Conservation (phyloP, 2,113 vertebrate genomes). For the Phalacrocorax carbo region DNA sequence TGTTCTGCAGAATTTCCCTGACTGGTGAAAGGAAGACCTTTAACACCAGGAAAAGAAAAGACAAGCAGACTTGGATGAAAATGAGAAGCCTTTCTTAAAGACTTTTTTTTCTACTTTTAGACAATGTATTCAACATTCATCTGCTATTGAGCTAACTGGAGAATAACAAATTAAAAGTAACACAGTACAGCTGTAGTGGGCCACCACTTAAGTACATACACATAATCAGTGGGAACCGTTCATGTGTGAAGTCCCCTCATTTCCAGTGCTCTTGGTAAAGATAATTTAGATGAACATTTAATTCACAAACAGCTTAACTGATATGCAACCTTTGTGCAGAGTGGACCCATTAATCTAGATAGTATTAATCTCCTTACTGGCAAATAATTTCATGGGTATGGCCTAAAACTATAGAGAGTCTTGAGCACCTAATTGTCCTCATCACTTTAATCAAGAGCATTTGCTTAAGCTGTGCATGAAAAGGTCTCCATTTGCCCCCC, state of each 20-base stretch:
- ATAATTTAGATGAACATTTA: not conserved
- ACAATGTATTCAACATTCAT: not conserved
- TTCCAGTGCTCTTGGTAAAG: not conserved
- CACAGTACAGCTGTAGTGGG: not conserved
- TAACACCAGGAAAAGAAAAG: not conserved
- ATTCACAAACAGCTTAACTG: not conserved
- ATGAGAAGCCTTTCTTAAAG: not conserved
- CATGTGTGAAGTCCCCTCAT: not conserved
- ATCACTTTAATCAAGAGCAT: not conserved
- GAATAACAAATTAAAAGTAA: not conserved
- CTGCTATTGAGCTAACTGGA: not conserved
- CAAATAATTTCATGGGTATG: not conserved
- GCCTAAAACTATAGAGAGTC: not conserved
- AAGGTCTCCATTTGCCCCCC: not conserved
- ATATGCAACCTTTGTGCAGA: not conserved
- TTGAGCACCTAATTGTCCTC: not conserved
- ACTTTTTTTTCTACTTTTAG: not conserved
- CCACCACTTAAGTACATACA: not conserved
- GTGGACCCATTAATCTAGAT: not conserved
- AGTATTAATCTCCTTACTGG: not conserved
- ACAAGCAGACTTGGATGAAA: not conserved
- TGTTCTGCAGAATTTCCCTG: not conserved
- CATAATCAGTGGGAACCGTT: not conserved
- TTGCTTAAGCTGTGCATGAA: not conserved
- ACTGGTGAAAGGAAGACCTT: not conserved